Conservation (phyloP, 2,888 invertebrate genomes). For the Pseudococcus viburni region DNA sequence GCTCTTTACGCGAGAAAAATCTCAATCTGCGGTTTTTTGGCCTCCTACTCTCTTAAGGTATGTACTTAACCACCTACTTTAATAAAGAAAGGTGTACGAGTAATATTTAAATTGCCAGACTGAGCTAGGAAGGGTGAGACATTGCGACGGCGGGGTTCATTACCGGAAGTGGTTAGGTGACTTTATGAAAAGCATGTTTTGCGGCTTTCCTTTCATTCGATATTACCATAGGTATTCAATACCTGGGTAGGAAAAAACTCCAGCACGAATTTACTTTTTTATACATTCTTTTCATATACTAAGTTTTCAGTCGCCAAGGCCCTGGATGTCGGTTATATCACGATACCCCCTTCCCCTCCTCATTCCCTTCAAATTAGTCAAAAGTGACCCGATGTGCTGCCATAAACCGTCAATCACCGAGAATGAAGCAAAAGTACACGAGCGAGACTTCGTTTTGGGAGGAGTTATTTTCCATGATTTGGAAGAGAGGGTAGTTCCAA, state of each 20-base stretch:
- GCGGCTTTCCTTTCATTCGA: constrained; percentile 27
- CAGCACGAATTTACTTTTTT: neutral
- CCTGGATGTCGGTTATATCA: constrained; percentile 20
- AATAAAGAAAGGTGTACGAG: constrained; percentile 31
- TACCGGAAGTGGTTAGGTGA: constrained; percentile 50
- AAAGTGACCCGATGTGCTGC: constrained; percentile 6
- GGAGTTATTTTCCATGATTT: too few species aligned
- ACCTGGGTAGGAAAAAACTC: neutral
- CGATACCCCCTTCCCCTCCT: constrained; percentile 19
- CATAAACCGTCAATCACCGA: constrained; percentile 3
- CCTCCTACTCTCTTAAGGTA: neutral
- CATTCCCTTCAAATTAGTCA: neutral
- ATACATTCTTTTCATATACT: constrained; percentile 2
- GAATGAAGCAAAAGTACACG: too few species aligned
- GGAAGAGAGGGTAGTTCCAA: too few species aligned
- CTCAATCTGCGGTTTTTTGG: constrained; percentile 5
- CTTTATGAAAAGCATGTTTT: constrained; percentile 47
- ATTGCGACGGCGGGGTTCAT: constrained; percentile 5
- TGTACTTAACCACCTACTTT: constrained; percentile 3
- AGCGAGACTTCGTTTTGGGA: too few species aligned
- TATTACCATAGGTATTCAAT: constrained; percentile 14
- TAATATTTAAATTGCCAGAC: constrained; percentile 20
- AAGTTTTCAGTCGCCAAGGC: neutral
- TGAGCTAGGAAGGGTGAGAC: neutral
- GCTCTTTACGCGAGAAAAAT: constrained; percentile 47